Conservation (phyloP, 2,797 vertebrate genomes). For the Tragopan temminckii region DNA sequence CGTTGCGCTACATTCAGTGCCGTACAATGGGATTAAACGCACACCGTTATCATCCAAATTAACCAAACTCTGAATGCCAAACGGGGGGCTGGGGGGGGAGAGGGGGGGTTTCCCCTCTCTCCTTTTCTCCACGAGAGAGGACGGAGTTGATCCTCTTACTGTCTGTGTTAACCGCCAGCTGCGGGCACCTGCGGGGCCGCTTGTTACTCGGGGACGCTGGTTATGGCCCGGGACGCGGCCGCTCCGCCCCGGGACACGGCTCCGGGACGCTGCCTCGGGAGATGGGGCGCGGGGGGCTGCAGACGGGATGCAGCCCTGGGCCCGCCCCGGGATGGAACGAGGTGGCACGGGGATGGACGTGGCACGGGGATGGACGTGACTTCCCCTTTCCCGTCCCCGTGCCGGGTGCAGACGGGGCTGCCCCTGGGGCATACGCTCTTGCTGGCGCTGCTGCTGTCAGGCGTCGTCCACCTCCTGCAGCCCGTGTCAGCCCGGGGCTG, state of each 20-base stretch:
- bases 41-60: constrained; percentile 83
- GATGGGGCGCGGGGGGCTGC: neutral
- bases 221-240: neutral
- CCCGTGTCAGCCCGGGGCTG: too few species aligned
- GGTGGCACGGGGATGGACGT: too few species aligned
- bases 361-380: too few species aligned
- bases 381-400: too few species aligned
- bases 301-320: neutral
- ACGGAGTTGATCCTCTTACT: constrained; percentile 84
- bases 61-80: constrained; percentile 80
- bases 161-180: constrained; percentile 84
- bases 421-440: too few species aligned
- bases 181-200: constrained; percentile 72
- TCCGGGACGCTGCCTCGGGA: neutral
- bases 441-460: too few species aligned
- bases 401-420: too few species aligned
- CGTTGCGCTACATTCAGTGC: constrained; percentile 67
- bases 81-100: neutral
- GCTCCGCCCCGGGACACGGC: neutral
- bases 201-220: constrained; percentile 35
- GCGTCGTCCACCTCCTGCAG: too few species aligned
- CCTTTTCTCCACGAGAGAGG: constrained; percentile 50
- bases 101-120: neutral
- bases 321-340: neutral
- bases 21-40: constrained; percentile 83